Base-by-base conservation (phyloP, 2,113 vertebrate species). In the Pitta sordida region DNA sequence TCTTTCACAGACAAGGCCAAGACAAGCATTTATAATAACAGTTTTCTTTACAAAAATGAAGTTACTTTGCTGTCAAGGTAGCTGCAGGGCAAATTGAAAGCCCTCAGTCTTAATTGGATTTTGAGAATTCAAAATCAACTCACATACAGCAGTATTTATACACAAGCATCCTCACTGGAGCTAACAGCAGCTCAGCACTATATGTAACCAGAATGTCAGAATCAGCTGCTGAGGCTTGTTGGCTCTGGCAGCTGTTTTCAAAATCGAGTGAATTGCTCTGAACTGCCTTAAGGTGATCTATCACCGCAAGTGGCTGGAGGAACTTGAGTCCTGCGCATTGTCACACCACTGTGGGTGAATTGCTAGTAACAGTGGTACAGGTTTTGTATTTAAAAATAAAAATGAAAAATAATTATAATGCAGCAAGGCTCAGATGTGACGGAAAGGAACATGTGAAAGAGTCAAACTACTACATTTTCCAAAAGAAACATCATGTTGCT, bases 131-230 rank as follows among this genome's bases (percentile, higher is more conserved):
- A 63, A 58, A 84, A 85, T 0, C 79, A 82, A 94, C 58, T 68
- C 86, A 91, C 27, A 55, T 84, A 55, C 4, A 91, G 60, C 21
- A 24, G 48, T 68, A 70, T 48, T 56, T 59, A 20, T 71, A 75
- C 30, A 63, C 78, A 84, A 27, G 44, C 85, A 80, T 29, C 55
- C 71, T 58, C 75, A 10, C 9, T 12, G 17, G 36, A 67, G 48
- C 82, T 51, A 63, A 43, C 1, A 5, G 41, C 60, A 62, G n/a
- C 52, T 83, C 5, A 0, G 37, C 34, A n/a, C 17, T 27, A 0
- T 3, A 2, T 1, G 13, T 18, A 53, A 3, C 15, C 43, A 53
- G 44, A 8, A 15, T n/a, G 46, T 18, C 59, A 76, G 58, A 55
- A 83, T 7, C n/a, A 79, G 76, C 18, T 49, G 75, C 7, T 1